phyloP scores from a whole-genome alignment of 2,797 vertebrate genomes.

The Onychomys torridus region DNA sequence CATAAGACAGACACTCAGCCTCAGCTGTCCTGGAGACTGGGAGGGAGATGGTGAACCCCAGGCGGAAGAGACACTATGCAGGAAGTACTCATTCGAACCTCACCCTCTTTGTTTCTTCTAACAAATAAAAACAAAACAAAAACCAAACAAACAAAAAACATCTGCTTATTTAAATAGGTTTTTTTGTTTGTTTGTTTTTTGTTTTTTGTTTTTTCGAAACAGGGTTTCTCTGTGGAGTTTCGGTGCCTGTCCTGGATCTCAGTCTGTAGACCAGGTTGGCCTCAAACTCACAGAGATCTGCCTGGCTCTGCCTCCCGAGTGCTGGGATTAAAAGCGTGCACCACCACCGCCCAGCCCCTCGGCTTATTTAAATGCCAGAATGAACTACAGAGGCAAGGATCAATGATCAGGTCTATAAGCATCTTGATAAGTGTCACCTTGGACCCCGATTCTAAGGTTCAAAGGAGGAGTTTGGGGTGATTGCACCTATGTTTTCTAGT shows the following conservation, averaged over 20 bases:
- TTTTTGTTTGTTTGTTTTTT: too few species aligned
- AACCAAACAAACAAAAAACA: not conserved
- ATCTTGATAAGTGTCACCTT: not conserved
- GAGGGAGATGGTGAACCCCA: accelerated
- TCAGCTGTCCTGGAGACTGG: accelerated
- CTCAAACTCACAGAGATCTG: too few species aligned
- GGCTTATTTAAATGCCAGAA: too few species aligned
- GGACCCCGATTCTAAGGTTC: not conserved
- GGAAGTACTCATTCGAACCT: accelerated
- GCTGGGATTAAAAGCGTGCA: too few species aligned
- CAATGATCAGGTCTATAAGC: accelerated
- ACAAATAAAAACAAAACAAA: not conserved
- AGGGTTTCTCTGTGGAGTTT: too few species aligned
- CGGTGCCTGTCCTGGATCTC: too few species aligned
- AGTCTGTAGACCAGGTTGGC: too few species aligned
- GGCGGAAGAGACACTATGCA: accelerated
- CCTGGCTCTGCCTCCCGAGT: too few species aligned
- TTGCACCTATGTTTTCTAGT: not conserved
- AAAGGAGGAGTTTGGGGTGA: not conserved
- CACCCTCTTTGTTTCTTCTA: not conserved
- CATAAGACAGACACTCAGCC: too few species aligned
- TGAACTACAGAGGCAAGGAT: not conserved
- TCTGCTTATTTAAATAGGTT: not conserved
- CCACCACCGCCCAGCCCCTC: not conserved
- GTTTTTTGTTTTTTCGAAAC: too few species aligned